Conservation (phyloP, 2,113 vertebrate species). For the Butorides virescens region DNA sequence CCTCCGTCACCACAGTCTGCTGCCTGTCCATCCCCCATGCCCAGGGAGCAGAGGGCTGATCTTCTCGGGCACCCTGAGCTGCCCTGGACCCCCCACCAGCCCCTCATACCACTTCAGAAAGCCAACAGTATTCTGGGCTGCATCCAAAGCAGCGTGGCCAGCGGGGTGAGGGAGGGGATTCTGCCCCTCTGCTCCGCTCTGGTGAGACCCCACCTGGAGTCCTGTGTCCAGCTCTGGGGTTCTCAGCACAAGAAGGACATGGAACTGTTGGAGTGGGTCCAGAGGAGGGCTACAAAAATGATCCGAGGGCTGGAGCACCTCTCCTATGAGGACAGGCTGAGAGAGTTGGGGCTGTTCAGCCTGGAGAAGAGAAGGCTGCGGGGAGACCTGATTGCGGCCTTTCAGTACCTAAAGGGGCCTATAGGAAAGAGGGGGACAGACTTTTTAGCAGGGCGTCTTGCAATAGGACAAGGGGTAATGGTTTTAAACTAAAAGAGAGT, state of each 20-base stretch:
- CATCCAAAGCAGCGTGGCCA: background rate
- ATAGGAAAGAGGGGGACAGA: background rate
- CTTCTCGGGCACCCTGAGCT: background rate
- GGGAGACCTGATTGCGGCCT: rapidly evolving
- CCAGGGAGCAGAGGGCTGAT: background rate
- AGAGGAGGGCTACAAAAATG: background rate
- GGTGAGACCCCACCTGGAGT: background rate
- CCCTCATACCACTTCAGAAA: background rate
- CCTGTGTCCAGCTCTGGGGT: background rate
- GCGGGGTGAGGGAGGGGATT: background rate
- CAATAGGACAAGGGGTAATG: background rate
- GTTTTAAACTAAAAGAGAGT: background rate
- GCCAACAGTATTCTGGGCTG: background rate
- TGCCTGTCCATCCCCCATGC: rapidly evolving
- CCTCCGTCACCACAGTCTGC: background rate
- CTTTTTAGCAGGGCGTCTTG: background rate
- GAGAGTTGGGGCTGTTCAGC: background rate
- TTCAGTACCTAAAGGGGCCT: background rate
- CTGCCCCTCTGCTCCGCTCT: rapidly evolving
- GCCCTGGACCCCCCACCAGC: no score
- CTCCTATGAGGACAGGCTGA: background rate
- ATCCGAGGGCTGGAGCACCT: background rate
- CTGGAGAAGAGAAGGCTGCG: background rate
- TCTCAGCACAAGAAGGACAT: background rate
- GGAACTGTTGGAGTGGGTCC: background rate